These are phyloP conservation scores for Pandemis corylana DNA, from an alignment of 2,888 invertebrate genomes.

Conservation along the genomic window DNA sequence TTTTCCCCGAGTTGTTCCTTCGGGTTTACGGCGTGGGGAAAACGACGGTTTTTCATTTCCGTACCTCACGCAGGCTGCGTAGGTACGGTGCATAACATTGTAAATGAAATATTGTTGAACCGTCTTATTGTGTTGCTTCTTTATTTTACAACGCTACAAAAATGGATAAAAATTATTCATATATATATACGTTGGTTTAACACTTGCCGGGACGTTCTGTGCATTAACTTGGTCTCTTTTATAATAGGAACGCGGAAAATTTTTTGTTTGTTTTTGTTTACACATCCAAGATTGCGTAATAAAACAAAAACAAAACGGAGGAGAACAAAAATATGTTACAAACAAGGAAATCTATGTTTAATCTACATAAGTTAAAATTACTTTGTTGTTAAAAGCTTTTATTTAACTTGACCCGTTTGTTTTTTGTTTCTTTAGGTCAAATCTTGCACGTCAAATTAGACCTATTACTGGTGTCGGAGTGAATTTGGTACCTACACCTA, in stretches of 20 bases:
- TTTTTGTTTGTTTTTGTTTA: neutral
- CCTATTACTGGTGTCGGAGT: too few relatives aligned
- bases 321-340: too few relatives aligned
- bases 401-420: too few relatives aligned
- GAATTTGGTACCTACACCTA: too few relatives aligned
- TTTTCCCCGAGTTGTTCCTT: conserved; percentile 29
- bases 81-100: conserved; percentile 6
- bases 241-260: neutral
- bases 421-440: too few relatives aligned
- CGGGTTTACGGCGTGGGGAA: conserved; percentile 10
- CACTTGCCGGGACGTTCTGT: conserved; percentile 2
- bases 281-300: neutral
- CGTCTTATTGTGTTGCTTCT: conserved; percentile 24
- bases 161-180: conserved; percentile 20
- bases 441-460: too few relatives aligned
- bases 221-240: neutral
- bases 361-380: too few relatives aligned
- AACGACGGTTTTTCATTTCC: conserved; percentile 37
- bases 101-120: conserved; percentile 32
- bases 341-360: too few relatives aligned
- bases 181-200: neutral
- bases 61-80: conserved; percentile 21
- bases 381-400: too few relatives aligned
- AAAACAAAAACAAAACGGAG: neutral
- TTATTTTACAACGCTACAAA: conserved; percentile 22